Conservation (phyloP, 2,113 vertebrate genomes). For the Thryonomys swinderianus region DNA sequence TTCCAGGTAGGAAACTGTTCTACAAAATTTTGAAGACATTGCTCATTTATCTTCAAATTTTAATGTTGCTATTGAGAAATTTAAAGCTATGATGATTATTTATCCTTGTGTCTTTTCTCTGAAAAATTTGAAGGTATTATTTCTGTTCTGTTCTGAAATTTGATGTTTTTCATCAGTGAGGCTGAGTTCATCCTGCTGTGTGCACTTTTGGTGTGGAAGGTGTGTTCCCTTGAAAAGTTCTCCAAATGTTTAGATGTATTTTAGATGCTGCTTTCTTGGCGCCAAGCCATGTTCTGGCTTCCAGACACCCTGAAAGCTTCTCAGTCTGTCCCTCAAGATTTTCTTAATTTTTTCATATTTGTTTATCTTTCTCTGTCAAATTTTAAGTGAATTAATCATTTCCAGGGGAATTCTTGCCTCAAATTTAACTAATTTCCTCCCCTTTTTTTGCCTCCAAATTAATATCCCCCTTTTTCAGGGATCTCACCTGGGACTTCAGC, state of each 20-base stretch:
- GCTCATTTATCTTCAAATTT: background rate
- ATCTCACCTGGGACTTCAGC: background rate
- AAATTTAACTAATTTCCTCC: background rate
- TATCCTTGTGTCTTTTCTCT: background rate
- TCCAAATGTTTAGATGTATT: background rate
- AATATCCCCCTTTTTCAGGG: too few relatives aligned
- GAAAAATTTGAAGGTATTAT: background rate
- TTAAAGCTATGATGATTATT: slow-evolving; percentile 26
- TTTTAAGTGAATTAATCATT: slow-evolving; percentile 5
- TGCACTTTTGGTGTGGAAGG: slow-evolving; percentile 6
- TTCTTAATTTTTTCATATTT: background rate
- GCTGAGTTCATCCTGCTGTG: background rate
- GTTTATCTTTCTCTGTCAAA: background rate
- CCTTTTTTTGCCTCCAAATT: background rate
- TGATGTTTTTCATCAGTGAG: background rate
- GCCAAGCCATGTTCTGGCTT: background rate
- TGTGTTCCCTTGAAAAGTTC: background rate
- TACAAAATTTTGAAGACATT: background rate
- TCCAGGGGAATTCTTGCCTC: background rate
- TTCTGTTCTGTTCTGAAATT: background rate
- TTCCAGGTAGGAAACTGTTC: slow-evolving; percentile 4
- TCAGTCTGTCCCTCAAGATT: background rate
- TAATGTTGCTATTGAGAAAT: slow-evolving; percentile 4
- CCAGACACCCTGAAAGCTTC: background rate
- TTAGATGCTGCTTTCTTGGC: background rate